Evolutionary conservation across 2,113 vertebrate species (phyloP), one percentile per base, ranked within the genome.

Genomic region (Tympanuchus pallidicinctus): DNA sequence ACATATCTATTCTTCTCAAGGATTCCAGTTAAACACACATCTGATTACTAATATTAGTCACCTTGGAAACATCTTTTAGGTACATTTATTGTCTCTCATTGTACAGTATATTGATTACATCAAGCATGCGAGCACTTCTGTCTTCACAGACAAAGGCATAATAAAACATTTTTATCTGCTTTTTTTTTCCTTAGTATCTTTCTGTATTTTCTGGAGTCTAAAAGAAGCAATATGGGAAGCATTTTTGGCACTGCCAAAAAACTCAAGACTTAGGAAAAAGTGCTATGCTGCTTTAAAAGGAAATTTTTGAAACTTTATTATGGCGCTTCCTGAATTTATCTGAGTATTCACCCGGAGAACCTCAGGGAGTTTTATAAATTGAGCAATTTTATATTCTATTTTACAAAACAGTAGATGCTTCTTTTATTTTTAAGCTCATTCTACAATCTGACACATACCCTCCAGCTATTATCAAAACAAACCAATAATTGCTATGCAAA

Each of bases 391-490:
- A n/a, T 67, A 48, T 86, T 78, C 57, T 81, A 1, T 79, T 72
- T 79, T 61, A n/a, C 17, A 69, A 66, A 60, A 45, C 20, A 42
- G 32, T 32, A 64, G 59, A 80, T 32, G 18, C 20, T 34, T 30
- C 79, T 91, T 80, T 52, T 54, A 54, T 75, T 94, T 40, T 67
- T 45, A 90, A 50, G 56, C 61, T 36, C 40, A 82, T 60, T 11
- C 22, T 67, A n/a, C 34, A 76, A 83, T 89, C 50, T 82, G 72
- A 66, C 57, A 59, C 82, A 86, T 74, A 85, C 8, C 82, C 89
- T 89, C 28, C 65, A 92, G 63, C 65, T 90, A 78, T 87, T 89
- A 85, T 43, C 45, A 71, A 90, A 92, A 47, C 34, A 70, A 74
- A 30, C 17, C 56, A 59, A 52, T 73, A 88, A 86, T 92, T 91